Base-by-base conservation (phyloP, 2,797 vertebrate species). In the Eospalax fontanierii region DNA sequence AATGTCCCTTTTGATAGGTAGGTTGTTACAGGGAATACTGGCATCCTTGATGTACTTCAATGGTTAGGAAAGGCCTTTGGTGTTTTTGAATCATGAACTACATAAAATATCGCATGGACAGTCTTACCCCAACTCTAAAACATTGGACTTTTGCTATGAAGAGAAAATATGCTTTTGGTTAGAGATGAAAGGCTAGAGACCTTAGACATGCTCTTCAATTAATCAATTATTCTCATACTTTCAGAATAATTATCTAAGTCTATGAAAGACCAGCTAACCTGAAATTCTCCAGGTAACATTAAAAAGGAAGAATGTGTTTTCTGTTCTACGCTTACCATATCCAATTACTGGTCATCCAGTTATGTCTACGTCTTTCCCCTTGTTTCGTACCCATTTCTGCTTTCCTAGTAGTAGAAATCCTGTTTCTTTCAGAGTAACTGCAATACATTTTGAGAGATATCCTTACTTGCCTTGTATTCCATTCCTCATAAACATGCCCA, bases 181-280 rank as follows among this genome's bases (percentile, higher is more conserved):
- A 16, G 68, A 88, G 70, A 88, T 85, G 82, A 94, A 93, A 94
- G 89, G 5, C 91, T 76, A 1, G 40, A 86, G 86, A 92, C 80
- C 35, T 93, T 70, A 74, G 63, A 84, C 30, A 22, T 68, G 38
- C 21, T 89, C 85, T 95, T 76, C 57, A 87, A 50, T 76, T 88
- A 91, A 89, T 89, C 71, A 90, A 14, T 85, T 96, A 46, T 92
- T 89, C 88, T 80, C 40, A 63, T 94, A 35, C 40, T 71, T 66
- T 21, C 78, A 61, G 70, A 86, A 92, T 68, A 57, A 63, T 86
- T 63, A 30, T 85, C 35, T 19, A 93, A 79, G 80, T 59, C 43
- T 33, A 83, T 84, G 66, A 66, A 84, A 91, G 66, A 50, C 18
- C 30, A 68, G 43, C n/a, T 92, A 71, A 92, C 90, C 18, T 79